A percentile compares a stretch with the other conserved stretches of the same genome.
Evolutionary conservation across 2,113 vertebrate species (phyloP).

Genomic region (Copsychus sechellarum): DNA sequence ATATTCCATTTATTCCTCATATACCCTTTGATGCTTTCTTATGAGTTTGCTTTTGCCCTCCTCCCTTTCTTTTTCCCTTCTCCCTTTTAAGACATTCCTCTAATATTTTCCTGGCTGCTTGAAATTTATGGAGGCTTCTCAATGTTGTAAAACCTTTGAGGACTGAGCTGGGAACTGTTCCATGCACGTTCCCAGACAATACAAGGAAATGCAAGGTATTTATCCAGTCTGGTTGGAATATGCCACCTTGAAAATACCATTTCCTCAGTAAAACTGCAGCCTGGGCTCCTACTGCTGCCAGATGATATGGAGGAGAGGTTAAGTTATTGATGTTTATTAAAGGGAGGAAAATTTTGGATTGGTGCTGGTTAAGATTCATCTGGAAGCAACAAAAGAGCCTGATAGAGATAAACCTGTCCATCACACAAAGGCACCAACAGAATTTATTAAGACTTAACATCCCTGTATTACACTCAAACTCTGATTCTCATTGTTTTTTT

Average conservation of each 20-base stretch:
- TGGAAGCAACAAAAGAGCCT: background rate
- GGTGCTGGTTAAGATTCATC: background rate
- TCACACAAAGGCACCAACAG: background rate
- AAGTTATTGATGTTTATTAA: background rate
- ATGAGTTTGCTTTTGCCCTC: background rate
- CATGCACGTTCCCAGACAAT: background rate
- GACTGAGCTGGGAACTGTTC: background rate
- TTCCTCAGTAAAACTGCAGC: background rate
- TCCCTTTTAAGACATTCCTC: background rate
- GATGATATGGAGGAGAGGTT: background rate
- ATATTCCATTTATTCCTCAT: background rate
- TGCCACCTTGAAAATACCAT: background rate
- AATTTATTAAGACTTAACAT: background rate
- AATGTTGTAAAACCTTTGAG: background rate
- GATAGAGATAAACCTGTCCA: constrained; percentile 20
- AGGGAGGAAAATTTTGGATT: background rate
- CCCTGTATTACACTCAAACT: background rate
- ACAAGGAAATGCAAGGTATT: background rate
- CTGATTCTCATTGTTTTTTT: background rate
- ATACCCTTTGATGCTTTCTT: background rate
- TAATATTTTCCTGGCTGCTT: background rate
- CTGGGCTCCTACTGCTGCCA: background rate
- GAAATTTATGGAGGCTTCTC: background rate
- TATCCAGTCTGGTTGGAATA: background rate
- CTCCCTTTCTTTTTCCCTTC: background rate